Evolutionary conservation across 2,888 invertebrate species (phyloP), one percentile per base, ranked within the genome.

Genomic region (Nephrocerus scutellatus): DNA sequence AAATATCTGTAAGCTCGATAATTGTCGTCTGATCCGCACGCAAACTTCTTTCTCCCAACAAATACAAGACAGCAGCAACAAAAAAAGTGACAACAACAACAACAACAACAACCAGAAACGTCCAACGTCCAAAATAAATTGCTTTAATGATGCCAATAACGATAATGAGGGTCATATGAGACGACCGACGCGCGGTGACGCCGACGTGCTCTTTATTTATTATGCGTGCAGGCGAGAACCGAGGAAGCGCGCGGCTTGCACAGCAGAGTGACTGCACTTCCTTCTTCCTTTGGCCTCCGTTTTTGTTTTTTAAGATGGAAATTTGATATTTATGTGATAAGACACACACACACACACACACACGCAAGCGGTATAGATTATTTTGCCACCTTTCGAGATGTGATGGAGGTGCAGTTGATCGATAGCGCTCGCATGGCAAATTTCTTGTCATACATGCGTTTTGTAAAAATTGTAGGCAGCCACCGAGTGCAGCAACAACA

Each of bases 241-340:
- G 14, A 13, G 25, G 23, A 16, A 21, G 22, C 31, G 15, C 36
- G 41, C 44, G 34, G 9, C 26, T 33, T 36, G 45, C 38, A 39
- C 39, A 30, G n/a, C n/a, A n/a, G n/a, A n/a, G n/a, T n/a, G n/a
- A n/a, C n/a, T n/a, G n/a, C n/a, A n/a, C n/a, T n/a, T n/a, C n/a
- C n/a, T n/a, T n/a, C n/a, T n/a, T n/a, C n/a, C n/a, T n/a, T n/a
- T n/a, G n/a, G n/a, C n/a, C n/a, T n/a, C n/a, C n/a, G n/a, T n/a
- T n/a, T n/a, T n/a, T n/a, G n/a, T 41, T 46, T 44, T 61, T 59
- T 51, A 57, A 56, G 65, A 64, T 64, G 60, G 65, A 65, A 65
- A 64, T 63, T 65, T 60, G 64, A 64, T 64, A 64, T 63, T 57
- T 57, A 53, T 43, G 53, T 57, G 64, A 64, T 64, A 65, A 59